Percentiles rank a stretch among this genome's conserved stretches.
These are phyloP conservation scores for Sminthurinus aureus DNA, from an alignment of 2,888 invertebrate genomes.

Conservation along the genomic window DNA sequence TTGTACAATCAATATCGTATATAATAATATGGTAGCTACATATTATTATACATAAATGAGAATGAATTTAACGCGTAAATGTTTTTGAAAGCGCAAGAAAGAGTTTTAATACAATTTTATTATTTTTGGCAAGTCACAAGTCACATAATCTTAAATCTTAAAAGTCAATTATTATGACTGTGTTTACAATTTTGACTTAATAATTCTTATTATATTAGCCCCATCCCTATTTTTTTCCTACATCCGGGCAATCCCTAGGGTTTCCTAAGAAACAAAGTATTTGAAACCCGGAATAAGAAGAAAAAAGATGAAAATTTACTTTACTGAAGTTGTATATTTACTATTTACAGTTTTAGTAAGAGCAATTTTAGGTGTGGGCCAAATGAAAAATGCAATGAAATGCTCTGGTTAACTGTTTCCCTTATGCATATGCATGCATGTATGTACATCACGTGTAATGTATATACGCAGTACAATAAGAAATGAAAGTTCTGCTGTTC, in stretches of 20 bases:
- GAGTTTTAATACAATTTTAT: not conserved
- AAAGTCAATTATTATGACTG: not conserved
- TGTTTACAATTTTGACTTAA: not conserved
- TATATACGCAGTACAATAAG: not conserved
- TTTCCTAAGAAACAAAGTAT: slow-evolving; percentile 4
- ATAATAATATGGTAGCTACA: too few relatives aligned
- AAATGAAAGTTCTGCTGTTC: not conserved
- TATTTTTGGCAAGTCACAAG: not conserved
- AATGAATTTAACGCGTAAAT: not conserved
- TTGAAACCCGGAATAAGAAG: slow-evolving; percentile 11
- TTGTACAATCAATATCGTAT: too few relatives aligned
- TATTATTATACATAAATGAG: too few relatives aligned
- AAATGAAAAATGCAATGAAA: slow-evolving; percentile 1
- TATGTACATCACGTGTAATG: too few relatives aligned
- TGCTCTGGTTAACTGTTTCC: not conserved
- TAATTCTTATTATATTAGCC: not conserved
- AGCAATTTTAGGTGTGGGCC: not conserved
- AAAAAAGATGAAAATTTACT: not conserved
- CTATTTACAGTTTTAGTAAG: not conserved
- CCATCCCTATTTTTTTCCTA: not conserved
- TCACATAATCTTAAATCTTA: not conserved
- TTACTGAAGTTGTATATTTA: not conserved
- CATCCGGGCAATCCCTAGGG: not conserved
- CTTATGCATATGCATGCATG: not conserved
- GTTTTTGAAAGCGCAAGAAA: not conserved